A percentile compares a stretch with the other conserved stretches of the same genome.
Evolutionary conservation across 2,797 vertebrate genomes (phyloP).

Genomic region (Lutra lutra): DNA sequence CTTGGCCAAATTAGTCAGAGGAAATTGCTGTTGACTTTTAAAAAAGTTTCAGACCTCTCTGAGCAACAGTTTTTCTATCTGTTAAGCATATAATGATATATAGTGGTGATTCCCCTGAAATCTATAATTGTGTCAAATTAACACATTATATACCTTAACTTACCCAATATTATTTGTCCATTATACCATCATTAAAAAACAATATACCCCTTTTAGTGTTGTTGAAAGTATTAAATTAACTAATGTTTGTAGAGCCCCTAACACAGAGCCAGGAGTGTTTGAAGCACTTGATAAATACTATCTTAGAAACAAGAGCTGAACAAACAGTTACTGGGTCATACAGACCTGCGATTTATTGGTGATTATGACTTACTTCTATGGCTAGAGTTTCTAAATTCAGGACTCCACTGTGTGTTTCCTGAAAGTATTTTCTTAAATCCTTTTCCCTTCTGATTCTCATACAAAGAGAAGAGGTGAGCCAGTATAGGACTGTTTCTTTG

Average conservation of each 20-base stretch:
- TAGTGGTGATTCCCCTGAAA: not conserved
- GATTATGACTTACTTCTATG: not conserved
- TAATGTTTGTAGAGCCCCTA: not conserved
- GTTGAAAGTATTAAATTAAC: not conserved
- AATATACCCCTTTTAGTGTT: not conserved
- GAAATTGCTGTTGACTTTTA: constrained; percentile 17
- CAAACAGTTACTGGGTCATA: not conserved
- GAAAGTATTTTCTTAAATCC: not conserved
- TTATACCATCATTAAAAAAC: not conserved
- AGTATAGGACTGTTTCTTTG: not conserved
- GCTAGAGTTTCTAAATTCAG: constrained; percentile 8
- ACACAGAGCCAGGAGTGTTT: not conserved
- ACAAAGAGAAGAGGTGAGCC: not conserved
- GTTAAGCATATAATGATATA: not conserved
- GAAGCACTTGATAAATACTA: not conserved
- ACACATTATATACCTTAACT: not conserved
- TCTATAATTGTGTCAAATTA: not conserved
- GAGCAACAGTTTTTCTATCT: not conserved
- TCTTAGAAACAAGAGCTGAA: not conserved
- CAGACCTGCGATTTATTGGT: not conserved
- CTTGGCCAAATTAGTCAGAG: not conserved
- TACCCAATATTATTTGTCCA: not conserved
- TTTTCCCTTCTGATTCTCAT: not conserved
- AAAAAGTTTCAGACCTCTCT: not conserved
- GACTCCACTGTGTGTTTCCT: not conserved